These are phyloP conservation scores for Tinea pellionella DNA, from an alignment of 2,888 invertebrate genomes.

Conservation along the genomic window DNA sequence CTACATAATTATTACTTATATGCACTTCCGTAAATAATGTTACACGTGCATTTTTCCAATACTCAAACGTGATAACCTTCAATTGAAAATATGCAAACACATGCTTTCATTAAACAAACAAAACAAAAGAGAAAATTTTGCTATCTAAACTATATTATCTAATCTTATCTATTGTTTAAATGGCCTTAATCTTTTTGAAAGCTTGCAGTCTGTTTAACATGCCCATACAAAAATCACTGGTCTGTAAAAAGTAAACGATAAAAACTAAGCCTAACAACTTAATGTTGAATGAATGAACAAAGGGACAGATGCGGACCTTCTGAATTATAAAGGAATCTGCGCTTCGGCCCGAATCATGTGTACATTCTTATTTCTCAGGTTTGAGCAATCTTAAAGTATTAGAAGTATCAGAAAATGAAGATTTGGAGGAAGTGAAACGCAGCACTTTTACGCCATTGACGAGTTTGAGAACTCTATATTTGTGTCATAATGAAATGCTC, in stretches of 20 bases:
- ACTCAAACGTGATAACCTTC: background rate
- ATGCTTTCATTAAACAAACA: background rate
- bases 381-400: slow-evolving; percentile 65
- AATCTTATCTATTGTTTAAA: background rate
- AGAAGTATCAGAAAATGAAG: slow-evolving; percentile 70
- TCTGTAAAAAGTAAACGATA: background rate
- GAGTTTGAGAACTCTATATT: slow-evolving; percentile 51
- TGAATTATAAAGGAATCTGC: too few species aligned
- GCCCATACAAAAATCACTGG: background rate
- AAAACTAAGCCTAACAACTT: too few species aligned
- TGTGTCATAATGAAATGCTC: slow-evolving; percentile 64
- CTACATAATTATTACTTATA: background rate
- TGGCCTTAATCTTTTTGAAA: background rate
- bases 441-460: slow-evolving; percentile 64
- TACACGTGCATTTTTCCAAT: background rate
- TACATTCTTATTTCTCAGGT: slow-evolving; percentile 33
- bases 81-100: background rate
- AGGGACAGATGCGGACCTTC: too few species aligned
- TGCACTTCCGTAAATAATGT: background rate
- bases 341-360: too few species aligned
- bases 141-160: background rate
- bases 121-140: background rate
- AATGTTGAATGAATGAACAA: too few species aligned
- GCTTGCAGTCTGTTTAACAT: background rate
- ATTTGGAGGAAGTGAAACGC: slow-evolving; percentile 64